Evolutionary conservation across 2,888 invertebrate species (phyloP), one percentile per base, ranked within the genome.

Genomic region (Noctua pronuba): DNA sequence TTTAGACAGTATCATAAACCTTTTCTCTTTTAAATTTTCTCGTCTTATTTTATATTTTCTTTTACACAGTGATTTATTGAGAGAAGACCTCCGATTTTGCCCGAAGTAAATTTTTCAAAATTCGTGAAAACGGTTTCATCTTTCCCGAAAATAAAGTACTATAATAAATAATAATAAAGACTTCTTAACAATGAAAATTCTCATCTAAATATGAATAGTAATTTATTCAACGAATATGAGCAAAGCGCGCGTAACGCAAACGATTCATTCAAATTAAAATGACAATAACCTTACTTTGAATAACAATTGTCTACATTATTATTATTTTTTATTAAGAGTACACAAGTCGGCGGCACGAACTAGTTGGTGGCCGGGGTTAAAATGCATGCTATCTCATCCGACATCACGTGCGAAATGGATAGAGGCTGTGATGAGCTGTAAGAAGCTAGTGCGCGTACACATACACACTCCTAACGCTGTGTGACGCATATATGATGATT

Each of bases 141-240:
- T 52, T 58, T 8, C 28, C 11, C 24, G 31, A 41, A 60, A 82
- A 84, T 69, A 66, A 49, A 70, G 49, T 44, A 64, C 21, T 24
- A 44, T n/a, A 84, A 66, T 52, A 70, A 65, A 67, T n/a, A 5
- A 44, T n/a, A 84, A 66, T 52, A 70, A 65, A 67, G 28, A 5
- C 46, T 55, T 28, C 31, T 65, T 71, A 21, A 68, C 67, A 85
- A 85, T 68, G 58, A 58, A 71, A 80, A 58, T 68, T 52, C 49
- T 46, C 70, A 84, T 84, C 79, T 81, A 58, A 81, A 79, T 84
- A 81, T 79, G 58, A 84, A 82, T 80, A 71, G 58, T 62, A 72
- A 75, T 65, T 71, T 75, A 80, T 84, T 82, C 84, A 79, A 75
- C 24, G 79, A 82, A 79, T 52, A 84, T 46, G 52, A 73, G 58